These are phyloP conservation scores for Ichneumon xanthorius DNA, from an alignment of 2,888 invertebrate species.

Conservation along the genomic window DNA sequence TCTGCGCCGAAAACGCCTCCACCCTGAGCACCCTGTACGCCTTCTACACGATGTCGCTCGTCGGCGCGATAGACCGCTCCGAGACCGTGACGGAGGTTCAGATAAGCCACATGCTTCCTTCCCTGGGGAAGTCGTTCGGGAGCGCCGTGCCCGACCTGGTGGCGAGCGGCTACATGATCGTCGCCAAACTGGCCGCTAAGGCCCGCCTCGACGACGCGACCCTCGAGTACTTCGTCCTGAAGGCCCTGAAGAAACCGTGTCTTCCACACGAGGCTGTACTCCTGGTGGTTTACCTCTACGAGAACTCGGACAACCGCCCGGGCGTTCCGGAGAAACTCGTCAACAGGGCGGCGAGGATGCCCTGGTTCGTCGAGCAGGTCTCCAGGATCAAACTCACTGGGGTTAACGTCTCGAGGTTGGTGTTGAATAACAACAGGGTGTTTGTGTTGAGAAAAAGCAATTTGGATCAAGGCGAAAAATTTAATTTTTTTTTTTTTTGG, in stretches of 20 bases:
- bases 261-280: slow-evolving; percentile 89
- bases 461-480: too few relatives aligned
- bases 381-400: slow-evolving; percentile 86
- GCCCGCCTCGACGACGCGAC: slow-evolving; percentile 87
- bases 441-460: too few relatives aligned
- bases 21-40: slow-evolving; percentile 90
- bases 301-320: slow-evolving; percentile 87
- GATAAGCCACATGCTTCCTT: slow-evolving; percentile 89
- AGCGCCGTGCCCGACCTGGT: slow-evolving; percentile 90
- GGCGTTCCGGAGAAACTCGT: slow-evolving; percentile 86
- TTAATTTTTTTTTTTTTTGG: too few relatives aligned
- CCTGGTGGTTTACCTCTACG: slow-evolving; percentile 90
- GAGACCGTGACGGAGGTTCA: slow-evolving; percentile 88
- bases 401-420: slow-evolving; percentile 86
- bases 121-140: slow-evolving; percentile 90
- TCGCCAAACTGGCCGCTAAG: slow-evolving; percentile 90
- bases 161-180: slow-evolving; percentile 91
- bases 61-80: slow-evolving; percentile 89
- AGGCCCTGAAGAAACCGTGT: slow-evolving; percentile 86
- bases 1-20: slow-evolving; percentile 87
- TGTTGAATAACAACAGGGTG: too few relatives aligned
- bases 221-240: slow-evolving; percentile 88
- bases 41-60: slow-evolving; percentile 92
- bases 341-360: slow-evolving; percentile 84
- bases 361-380: slow-evolving; percentile 86